Conservation (phyloP, 2,888 invertebrate genomes). For the Psococerastis gibbosa region DNA sequence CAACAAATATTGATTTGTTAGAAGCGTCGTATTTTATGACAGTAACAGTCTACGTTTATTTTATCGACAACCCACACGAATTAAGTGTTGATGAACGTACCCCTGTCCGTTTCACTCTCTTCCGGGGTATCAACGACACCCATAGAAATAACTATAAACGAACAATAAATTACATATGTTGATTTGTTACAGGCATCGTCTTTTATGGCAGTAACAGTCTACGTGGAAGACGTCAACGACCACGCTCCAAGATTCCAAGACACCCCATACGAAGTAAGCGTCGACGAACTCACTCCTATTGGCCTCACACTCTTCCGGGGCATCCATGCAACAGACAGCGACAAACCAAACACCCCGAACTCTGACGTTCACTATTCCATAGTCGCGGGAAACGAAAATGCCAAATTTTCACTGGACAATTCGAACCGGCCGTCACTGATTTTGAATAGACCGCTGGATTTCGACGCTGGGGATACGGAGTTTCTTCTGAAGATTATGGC, state of each 20-base stretch:
- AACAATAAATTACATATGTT: too few species aligned
- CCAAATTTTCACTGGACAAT: conserved; percentile 60
- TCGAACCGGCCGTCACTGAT: conserved; percentile 60
- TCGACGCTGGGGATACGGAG: conserved; percentile 58
- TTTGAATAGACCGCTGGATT: conserved; percentile 54
- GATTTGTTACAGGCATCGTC: conserved; percentile 47
- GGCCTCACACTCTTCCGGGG: conserved; percentile 66
- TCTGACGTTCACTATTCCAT: conserved; percentile 70
- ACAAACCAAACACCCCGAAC: conserved; percentile 76
- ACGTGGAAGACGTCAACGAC: conserved; percentile 76
- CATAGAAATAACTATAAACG: too few species aligned
- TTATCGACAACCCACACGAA: too few species aligned
- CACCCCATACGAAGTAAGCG: conserved; percentile 56
- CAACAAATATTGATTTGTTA: too few species aligned
- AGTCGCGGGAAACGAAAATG: conserved; percentile 45
- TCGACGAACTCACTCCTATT: conserved; percentile 62
- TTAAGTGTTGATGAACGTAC: conserved; percentile 3
- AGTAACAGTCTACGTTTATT: conserved; percentile 75
- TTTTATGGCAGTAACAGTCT: conserved; percentile 66
- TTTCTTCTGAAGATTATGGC: conserved; percentile 57
- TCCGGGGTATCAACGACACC: too few species aligned
- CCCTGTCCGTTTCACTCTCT: background rate
- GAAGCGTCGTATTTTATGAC: conserved; percentile 68
- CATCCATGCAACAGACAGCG: conserved; percentile 60
- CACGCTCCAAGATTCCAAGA: conserved; percentile 59